Percentiles rank a stretch among this genome's conserved stretches.
Evolutionary conservation across 2,797 vertebrate species (phyloP).

Genomic region (Lepidocolaptes lacrymiger): DNA sequence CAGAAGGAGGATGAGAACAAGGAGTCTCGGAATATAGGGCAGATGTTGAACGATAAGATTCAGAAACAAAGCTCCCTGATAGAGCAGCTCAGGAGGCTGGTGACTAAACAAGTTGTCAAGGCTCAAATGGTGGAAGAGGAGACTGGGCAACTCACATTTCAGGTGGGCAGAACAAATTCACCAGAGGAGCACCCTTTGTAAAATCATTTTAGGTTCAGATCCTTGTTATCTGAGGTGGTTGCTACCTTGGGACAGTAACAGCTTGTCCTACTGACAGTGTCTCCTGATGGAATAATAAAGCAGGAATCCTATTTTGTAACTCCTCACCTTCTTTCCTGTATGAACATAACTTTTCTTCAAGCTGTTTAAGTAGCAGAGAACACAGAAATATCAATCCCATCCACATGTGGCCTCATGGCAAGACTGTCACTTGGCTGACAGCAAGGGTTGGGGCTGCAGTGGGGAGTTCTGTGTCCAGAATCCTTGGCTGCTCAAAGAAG

Average conservation of each 20-base stretch:
- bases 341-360: neutral
- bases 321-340: neutral
- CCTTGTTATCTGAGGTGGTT: neutral
- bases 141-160: constrained; percentile 69
- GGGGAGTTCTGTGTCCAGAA: neutral
- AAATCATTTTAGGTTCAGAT: neutral
- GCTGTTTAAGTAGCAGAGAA: neutral
- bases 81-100: constrained; percentile 77
- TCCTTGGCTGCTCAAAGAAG: neutral
- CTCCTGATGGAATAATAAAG: neutral
- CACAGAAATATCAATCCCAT: neutral
- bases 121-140: constrained; percentile 82
- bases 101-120: constrained; percentile 81
- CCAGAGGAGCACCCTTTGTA: neutral
- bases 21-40: constrained; percentile 55
- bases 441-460: neutral
- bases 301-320: neutral
- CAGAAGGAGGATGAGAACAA: constrained; percentile 73
- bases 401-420: neutral
- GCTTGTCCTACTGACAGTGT: neutral
- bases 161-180: constrained; percentile 66
- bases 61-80: constrained; percentile 75
- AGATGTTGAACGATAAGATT: constrained; percentile 66
- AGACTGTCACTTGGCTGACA: neutral
- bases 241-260: neutral